Percentiles rank a stretch among this genome's conserved stretches.
Conservation (phyloP, 2,888 invertebrate species). For the Drosophila mayaguana region DNA sequence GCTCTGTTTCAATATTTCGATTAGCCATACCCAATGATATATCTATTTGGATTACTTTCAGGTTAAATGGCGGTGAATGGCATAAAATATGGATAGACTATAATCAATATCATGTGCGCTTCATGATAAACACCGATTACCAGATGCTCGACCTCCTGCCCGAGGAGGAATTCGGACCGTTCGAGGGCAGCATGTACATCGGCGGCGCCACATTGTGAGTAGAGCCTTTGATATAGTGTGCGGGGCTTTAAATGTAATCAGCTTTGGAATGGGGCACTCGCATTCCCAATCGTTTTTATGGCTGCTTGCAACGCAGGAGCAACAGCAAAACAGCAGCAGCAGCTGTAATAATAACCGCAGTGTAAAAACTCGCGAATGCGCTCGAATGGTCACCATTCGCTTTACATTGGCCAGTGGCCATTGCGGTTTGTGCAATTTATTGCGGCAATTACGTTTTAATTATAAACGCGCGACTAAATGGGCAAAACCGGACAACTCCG, state of each 20-base stretch:
- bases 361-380: slow-evolving; percentile 33
- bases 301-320: slow-evolving; percentile 56
- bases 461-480: slow-evolving; percentile 73
- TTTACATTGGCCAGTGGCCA: slow-evolving; percentile 33
- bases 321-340: slow-evolving; percentile 37
- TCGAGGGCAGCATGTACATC: slow-evolving; percentile 97
- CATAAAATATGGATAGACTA: slow-evolving; percentile 98
- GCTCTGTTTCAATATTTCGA: neutral
- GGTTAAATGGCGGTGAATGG: slow-evolving; percentile 97
- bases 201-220: slow-evolving; percentile 96
- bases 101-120: slow-evolving; percentile 95
- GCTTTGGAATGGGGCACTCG: slow-evolving; percentile 7
- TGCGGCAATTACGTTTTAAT: slow-evolving; percentile 77
- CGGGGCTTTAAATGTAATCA: slow-evolving; percentile 13
- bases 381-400: slow-evolving; percentile 34
- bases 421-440: slow-evolving; percentile 73
- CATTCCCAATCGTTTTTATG: slow-evolving; percentile 54
- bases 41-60: slow-evolving; percentile 84
- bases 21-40: neutral
- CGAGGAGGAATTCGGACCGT: slow-evolving; percentile 95
- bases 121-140: slow-evolving; percentile 96
- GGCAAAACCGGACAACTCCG: slow-evolving; percentile 14
- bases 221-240: slow-evolving; percentile 34
- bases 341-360: slow-evolving; percentile 64
- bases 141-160: slow-evolving; percentile 94